These are phyloP conservation scores for Riparia riparia DNA, from an alignment of 2,113 vertebrate genomes.

Conservation along the genomic window DNA sequence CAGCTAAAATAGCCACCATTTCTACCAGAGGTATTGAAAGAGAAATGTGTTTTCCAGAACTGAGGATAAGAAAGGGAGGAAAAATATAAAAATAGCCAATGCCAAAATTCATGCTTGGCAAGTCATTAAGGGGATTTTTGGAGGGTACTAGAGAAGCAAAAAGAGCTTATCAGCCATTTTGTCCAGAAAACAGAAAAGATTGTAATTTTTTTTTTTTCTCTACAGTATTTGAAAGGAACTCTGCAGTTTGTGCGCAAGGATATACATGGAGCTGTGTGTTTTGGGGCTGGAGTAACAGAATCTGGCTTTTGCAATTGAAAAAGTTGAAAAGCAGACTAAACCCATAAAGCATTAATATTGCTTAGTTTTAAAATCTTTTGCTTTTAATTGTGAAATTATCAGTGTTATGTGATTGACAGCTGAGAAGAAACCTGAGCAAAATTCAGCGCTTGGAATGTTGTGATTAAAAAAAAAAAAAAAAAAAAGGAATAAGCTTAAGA, in stretches of 20 bases:
- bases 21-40: not conserved
- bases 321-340: not conserved
- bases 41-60: not conserved
- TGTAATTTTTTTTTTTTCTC: not conserved
- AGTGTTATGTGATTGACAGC: not conserved
- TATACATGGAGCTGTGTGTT: not conserved
- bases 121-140: not conserved
- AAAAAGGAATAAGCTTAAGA: not conserved
- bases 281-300: not conserved
- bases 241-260: not conserved
- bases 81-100: not conserved
- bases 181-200: not conserved
- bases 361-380: not conserved
- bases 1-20: not conserved
- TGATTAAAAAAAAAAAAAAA: not conserved
- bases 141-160: not conserved
- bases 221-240: not conserved
- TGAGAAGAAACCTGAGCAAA: not conserved
- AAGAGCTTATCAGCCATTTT: not conserved
- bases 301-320: not conserved
- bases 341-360: not conserved
- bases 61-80: not conserved
- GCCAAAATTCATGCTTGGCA: not conserved
- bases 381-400: not conserved
- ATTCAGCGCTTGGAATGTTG: not conserved